Percentiles rank a stretch among this genome's conserved stretches.
Evolutionary conservation across 2,888 invertebrate genomes (phyloP).

Genomic region (Leptopterna dolabrata): DNA sequence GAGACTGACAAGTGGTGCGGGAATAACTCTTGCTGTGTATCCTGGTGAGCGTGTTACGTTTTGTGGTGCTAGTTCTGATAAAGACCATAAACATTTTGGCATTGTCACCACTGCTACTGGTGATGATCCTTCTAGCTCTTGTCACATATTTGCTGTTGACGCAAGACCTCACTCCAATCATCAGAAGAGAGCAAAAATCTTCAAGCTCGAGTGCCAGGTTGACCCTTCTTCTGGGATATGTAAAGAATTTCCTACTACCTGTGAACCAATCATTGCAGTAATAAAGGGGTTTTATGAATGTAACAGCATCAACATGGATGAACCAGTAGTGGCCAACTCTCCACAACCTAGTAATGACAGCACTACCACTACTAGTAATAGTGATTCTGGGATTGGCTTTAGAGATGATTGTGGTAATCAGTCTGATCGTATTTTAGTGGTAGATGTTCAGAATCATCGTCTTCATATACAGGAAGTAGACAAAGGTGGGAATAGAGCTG

Average conservation of each 20-base stretch:
- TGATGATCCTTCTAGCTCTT: conserved; percentile 82
- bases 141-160: conserved; percentile 95
- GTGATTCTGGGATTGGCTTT: conserved; percentile 95
- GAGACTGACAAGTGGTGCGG: conserved; percentile 80
- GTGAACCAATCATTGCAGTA: conserved; percentile 73
- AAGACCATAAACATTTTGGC: conserved; percentile 92
- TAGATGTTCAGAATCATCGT: conserved; percentile 73
- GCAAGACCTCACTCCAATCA: conserved; percentile 88
- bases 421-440: conserved; percentile 82
- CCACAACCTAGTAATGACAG: conserved; percentile 87
- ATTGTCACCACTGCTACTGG: conserved; percentile 83
- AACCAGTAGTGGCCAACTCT: conserved; percentile 75
- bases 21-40: conserved; percentile 86
- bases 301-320: conserved; percentile 67
- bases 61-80: conserved; percentile 90
- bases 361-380: conserved; percentile 88
- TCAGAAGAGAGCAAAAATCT: conserved; percentile 81
- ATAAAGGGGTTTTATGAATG: conserved; percentile 70
- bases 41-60: conserved; percentile 87
- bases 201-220: conserved; percentile 86
- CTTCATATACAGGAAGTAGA: conserved; percentile 65
- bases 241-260: conserved; percentile 89
- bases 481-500: conserved; percentile 59
- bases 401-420: conserved; percentile 88
- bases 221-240: conserved; percentile 83